Conservation (phyloP, 2,888 invertebrate genomes). For the Molanna angustata region DNA sequence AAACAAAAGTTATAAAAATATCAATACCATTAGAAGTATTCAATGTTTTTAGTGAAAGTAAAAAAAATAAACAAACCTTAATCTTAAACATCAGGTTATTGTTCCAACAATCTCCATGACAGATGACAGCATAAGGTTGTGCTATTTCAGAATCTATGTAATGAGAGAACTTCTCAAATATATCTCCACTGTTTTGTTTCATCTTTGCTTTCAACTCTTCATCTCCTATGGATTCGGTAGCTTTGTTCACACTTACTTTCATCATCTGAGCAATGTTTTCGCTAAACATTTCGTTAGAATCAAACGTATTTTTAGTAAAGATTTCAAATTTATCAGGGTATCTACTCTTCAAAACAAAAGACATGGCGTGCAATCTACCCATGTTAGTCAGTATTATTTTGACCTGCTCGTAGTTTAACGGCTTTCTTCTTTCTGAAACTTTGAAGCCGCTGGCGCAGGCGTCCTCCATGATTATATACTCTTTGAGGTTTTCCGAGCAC, state of each 20-base stretch:
- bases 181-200: background rate
- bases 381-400: slow-evolving; percentile 29
- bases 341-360: slow-evolving; percentile 33
- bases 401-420: slow-evolving; percentile 26
- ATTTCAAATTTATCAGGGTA: slow-evolving; percentile 22
- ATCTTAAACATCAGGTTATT: slow-evolving; percentile 37
- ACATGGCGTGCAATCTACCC: slow-evolving; percentile 34
- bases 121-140: slow-evolving; percentile 31
- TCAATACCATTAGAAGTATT: too few species aligned
- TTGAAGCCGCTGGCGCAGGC: slow-evolving; percentile 26
- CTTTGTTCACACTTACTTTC: background rate
- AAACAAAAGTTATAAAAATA: too few species aligned
- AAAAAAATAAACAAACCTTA: slow-evolving; percentile 25
- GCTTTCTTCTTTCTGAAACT: slow-evolving; percentile 25
- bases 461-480: slow-evolving; percentile 33
- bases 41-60: background rate
- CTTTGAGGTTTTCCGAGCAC: slow-evolving; percentile 8
- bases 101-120: slow-evolving; percentile 37
- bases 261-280: background rate
- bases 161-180: background rate
- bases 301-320: background rate
- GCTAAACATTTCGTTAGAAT: background rate
- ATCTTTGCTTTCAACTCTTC: background rate
- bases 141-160: background rate
- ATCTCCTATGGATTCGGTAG: too few species aligned